These are phyloP conservation scores for Miniopterus natalensis DNA, from an alignment of 2,113 vertebrate genomes.

Conservation along the genomic window DNA sequence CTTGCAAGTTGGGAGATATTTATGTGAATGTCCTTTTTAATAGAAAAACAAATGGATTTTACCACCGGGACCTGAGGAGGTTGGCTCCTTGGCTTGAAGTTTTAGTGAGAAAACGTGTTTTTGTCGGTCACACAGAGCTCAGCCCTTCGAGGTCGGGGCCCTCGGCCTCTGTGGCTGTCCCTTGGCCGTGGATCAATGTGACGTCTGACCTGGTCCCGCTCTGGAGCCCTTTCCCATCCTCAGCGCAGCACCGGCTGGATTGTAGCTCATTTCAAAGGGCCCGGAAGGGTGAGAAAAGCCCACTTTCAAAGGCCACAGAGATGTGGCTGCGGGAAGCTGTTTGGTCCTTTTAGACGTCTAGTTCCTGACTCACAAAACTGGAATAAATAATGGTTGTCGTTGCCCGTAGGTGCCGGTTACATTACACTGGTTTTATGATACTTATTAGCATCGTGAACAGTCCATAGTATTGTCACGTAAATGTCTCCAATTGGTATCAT, in stretches of 20 bases:
- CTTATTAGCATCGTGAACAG: neutral
- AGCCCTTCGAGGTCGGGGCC: neutral
- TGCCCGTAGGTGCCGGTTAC: neutral
- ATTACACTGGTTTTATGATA: neutral
- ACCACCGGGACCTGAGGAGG: neutral
- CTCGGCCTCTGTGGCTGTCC: neutral
- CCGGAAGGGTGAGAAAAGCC: neutral
- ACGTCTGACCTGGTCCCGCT: neutral
- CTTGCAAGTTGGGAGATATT: neutral
- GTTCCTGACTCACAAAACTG: neutral
- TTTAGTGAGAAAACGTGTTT: neutral
- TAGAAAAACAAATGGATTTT: neutral
- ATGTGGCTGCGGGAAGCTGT: neutral
- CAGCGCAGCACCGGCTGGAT: neutral
- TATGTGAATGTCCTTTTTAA: neutral
- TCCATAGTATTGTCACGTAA: neutral
- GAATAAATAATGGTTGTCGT: neutral
- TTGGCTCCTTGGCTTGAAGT: neutral
- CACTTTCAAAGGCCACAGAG: neutral
- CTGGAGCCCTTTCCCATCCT: neutral
- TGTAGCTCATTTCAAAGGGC: conserved; percentile 2
- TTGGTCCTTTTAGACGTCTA: neutral
- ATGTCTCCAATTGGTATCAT: neutral
- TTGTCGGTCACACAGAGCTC: neutral
- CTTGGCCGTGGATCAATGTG: neutral